Base-by-base conservation (phyloP, 2,888 invertebrate genomes). In the Tachystola acroxantha region DNA sequence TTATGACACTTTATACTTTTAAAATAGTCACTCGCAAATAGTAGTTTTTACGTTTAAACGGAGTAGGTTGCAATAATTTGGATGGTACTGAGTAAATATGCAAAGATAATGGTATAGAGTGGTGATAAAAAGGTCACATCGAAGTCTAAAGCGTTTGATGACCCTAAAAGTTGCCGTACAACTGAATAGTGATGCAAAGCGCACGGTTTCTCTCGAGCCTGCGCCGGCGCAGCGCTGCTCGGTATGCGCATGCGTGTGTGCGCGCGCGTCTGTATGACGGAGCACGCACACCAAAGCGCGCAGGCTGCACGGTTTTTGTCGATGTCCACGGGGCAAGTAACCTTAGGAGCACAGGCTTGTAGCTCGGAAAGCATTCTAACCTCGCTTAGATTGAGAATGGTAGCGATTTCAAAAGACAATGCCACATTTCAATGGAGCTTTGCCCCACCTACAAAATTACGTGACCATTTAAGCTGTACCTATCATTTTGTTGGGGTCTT, bases 271-370 rank as follows among this genome's bases (percentile, higher is more conserved):
- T 37, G 49, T 43, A 59, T 40, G 45, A 12, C 20, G 24, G 32
- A 39, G 39, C 57, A 50, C 67, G 55, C 80, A 72, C 68, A 64
- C 63, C 43, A 9, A 25, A 24, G 31, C 26, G 40, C 32, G 52
- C 58, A 75, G 72, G 74, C 76, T 80, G 82, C 81, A 81, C 75
- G 81, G 81, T 86, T 86, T 86, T 86, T 86, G 84, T 86, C 74
- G 76, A 85, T 86, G 84, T 84, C 85, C 85, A 84, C 81, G 68
- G 85, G 85, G 85, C 85, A 86, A 80, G 75, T 82, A 81, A 75
- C 77, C 67, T 70, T 53, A 71, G 48, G 45, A 40, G 51, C 24
- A 43, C 43, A 62, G 59, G 25, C 51, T 64, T 77, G 78, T 57
- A 84, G 43, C 80, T 77, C 50, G 60, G 30, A 25, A 25, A 25